Base-by-base conservation (phyloP, 2,797 vertebrate genomes). In the Falco concolor region DNA sequence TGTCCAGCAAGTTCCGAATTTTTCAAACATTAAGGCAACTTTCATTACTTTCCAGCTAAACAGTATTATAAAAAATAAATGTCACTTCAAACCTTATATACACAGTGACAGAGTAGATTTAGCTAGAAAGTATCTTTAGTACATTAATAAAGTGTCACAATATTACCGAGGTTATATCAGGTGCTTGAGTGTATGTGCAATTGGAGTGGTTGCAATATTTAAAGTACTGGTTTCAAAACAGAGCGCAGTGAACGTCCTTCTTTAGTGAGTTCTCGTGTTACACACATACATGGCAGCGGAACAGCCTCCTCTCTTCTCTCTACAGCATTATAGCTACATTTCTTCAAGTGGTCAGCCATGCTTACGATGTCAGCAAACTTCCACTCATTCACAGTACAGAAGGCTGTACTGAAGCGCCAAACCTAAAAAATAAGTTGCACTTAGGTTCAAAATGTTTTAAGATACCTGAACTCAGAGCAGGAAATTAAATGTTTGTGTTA, bases 321-420 rank as follows among this genome's bases (percentile, higher is more conserved):
- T 28, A 99, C 97, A 2, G 98, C 98, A 80, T 99, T 99, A 97
- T 99, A 99, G 97, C 98, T 99, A 97, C 99, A 99, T 89, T 98
- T 99, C 98, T 99, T 99, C 97, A 99, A 98, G 97, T 99, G 99
- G 97, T 99, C 99, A 40, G 99, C 99, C 99, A 99, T 99, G 98
- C 99, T 99, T 94, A 99, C 96, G 84, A 99, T 99, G 98, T 99
- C 99, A 70, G 99, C 99, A 97, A 99, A 99, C 95, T 99, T 99
- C 99, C 99, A 99, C 89, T 99, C 99, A 0, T 98, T 99, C 92
- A 99, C 99, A 13, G 99, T 99, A 94, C 99, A 99, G 70, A 99
- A 99, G 16, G 99, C 99, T 27, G 99, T 99, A 97, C 99, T 99
- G 98, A 99, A 99, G 68, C 99, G 97, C 99, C 99, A 99, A 30